These are phyloP conservation scores for Ashinkailepas kermadecensis DNA, from an alignment of 2,888 invertebrate species.

Conservation along the genomic window DNA sequence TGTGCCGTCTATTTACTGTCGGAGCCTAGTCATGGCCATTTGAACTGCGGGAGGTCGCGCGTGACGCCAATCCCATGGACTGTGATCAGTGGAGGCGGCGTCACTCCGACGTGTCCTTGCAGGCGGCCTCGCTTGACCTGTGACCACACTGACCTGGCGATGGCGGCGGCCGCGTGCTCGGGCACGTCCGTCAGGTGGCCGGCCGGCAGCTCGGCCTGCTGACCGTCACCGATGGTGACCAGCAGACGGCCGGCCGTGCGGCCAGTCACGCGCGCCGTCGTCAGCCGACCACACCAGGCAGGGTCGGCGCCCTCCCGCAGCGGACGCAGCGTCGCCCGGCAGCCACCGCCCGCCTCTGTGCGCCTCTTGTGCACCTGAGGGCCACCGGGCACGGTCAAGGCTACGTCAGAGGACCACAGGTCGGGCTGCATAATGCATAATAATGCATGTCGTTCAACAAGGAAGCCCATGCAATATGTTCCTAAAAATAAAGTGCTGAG, in stretches of 20 bases:
- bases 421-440: no score
- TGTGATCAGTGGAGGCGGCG: no score
- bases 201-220: conserved; percentile 10
- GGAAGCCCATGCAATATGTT: no score
- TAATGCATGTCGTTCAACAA: no score
- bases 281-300: background rate
- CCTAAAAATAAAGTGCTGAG: no score
- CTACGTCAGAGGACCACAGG: no score
- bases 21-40: no score
- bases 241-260: background rate
- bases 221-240: background rate
- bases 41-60: no score
- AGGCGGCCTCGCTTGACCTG: background rate
- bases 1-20: no score
- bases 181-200: conserved; percentile 15
- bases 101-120: no score
- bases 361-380: background rate
- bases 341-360: background rate
- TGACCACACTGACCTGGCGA: background rate
- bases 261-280: background rate
- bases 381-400: no score
- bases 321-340: background rate
- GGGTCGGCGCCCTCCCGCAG: background rate
- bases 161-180: background rate
- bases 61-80: no score